Evolutionary conservation across 2,888 invertebrate genomes (phyloP).

Genomic region (Tricholauxania praeusta): DNA sequence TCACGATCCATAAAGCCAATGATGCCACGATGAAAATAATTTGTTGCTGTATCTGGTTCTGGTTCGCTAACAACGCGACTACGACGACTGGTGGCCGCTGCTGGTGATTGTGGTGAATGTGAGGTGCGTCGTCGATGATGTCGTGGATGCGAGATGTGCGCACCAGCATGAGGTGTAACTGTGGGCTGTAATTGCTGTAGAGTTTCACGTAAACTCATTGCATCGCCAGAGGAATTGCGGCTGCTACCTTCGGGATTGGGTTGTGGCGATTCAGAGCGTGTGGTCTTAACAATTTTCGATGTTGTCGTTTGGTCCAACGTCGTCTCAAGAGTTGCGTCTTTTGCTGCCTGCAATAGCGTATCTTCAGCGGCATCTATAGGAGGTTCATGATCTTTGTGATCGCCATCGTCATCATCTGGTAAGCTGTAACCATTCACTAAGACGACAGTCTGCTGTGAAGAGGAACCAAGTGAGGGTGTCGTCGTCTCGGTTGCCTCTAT

Average conservation of each 20-base stretch:
- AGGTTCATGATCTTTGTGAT: conserved; percentile 20
- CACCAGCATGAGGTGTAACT: conserved; percentile 9
- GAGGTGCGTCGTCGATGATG: conserved; percentile 55
- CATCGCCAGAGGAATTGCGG: conserved; percentile 64
- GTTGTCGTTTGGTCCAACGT: conserved; percentile 26
- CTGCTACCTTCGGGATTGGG: conserved; percentile 52
- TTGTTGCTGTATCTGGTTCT: conserved; percentile 54
- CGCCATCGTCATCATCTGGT: conserved; percentile 45
- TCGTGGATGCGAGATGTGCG: conserved; percentile 46
- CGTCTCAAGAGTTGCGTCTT: neutral
- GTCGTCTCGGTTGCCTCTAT: conserved; percentile 45
- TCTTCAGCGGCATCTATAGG: neutral
- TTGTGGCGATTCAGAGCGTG: conserved; percentile 54
- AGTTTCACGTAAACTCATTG: conserved; percentile 64
- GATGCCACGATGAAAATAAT: conserved; percentile 66
- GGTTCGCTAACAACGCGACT: conserved; percentile 42
- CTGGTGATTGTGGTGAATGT: conserved; percentile 59
- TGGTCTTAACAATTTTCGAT: conserved; percentile 39
- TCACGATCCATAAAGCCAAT: conserved; percentile 68
- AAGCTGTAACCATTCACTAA: conserved; percentile 62
- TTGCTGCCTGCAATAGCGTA: neutral
- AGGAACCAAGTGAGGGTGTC: conserved; percentile 9
- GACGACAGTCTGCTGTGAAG: conserved; percentile 60
- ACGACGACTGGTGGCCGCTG: conserved; percentile 39
- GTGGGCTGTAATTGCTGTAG: conserved; percentile 62